Base-by-base conservation (phyloP, 1,140 invertebrate species). In the Thaumetopoea pityocampa region DNA sequence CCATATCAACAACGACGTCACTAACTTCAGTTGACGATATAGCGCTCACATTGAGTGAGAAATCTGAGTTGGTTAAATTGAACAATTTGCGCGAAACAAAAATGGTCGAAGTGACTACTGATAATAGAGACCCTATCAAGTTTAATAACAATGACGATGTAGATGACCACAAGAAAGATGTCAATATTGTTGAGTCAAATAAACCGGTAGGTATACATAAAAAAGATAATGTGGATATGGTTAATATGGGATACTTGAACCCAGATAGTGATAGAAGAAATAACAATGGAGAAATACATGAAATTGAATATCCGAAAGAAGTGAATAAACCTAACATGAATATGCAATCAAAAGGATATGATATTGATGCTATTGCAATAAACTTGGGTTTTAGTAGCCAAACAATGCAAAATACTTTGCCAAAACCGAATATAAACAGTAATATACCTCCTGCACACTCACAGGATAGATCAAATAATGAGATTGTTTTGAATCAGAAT, bases 191-290 rank as follows among this genome's bases (percentile, higher is more conserved):
- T n/a, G 67, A 76, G 10, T 8, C 51, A 1, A 70, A 49, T 7
- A 74, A 79, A 42, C 26, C 67, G 14, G 46, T 66, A 4, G 48
- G 37, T 35, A 59, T 49, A 16, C 52, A 48, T 6, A 79, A 72
- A 32, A 81, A 78, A 51, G 74, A 83, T 42, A 72, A 63, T 36
- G 59, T 85, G 17, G 82, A 85, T 53, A 82, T 84, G 74, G 57
- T 86, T 2, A 86, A 84, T 53, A 82, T 86, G 78, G 78, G 79
- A 7, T 86, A 85, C 34, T 62, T 82, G 51, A 73, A 70, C 28
- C 35, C 65, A 12, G 78, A 76, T 4, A 26, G 42, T 27, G 70
- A 74, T 8, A 51, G 67, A 20, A 55, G 58, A 42, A 52, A 32
- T 44, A 63, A 44, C 20, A 43, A 20, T 10, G 69, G 77, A 11